Evolutionary conservation across 2,888 invertebrate genomes (phyloP), one percentile per base, ranked within the genome.

Genomic region (Eretmocerus hayati): DNA sequence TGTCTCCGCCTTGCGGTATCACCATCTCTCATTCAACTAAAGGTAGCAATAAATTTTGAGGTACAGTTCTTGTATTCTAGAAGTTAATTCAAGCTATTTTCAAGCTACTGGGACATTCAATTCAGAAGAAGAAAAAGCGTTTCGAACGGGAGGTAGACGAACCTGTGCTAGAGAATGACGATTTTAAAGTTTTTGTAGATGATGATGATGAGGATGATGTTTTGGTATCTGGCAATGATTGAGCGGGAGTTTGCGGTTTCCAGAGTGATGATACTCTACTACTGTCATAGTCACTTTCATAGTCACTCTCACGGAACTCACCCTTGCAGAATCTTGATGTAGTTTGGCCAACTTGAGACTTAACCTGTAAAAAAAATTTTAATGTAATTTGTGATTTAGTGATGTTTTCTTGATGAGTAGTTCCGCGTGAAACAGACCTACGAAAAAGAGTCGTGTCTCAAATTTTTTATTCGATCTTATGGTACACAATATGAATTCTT

Each of bases 241-340:
- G 50, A 46, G 46, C 11, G 19, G 53, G 38, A 15, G 46, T 44
- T 52, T 61, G 70, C 21, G 80, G 75, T 33, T 77, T 75, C 78
- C 84, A 83, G 9, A 79, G 72, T 2, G 81, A 75, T 47, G 78
- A 77, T 61, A 82, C 81, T 56, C 78, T 75, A 47, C 79, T 77
- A 52, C 83, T 83, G 56, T 82, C 84, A 54, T 81, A 79, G 62
- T 85, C 84, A 61, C 84, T 85, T 70, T 84, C 83, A 62, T 84
- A 84, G 63, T 85, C 85, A 62, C 82, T 84, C 65, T 81, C 81
- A 43, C 76, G 74, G 66, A 80, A 80, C 70, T 82, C 81, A 56
- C 80, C 53, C 50, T 78, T 81, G 18, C 79, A 70, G 65, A 84
- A 85, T 70, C 78, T 83, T 20, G 81, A 81, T 46, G 83, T 83